Conservation (phyloP, 1,140 invertebrate species). For the Zaprionus nigranus region DNA sequence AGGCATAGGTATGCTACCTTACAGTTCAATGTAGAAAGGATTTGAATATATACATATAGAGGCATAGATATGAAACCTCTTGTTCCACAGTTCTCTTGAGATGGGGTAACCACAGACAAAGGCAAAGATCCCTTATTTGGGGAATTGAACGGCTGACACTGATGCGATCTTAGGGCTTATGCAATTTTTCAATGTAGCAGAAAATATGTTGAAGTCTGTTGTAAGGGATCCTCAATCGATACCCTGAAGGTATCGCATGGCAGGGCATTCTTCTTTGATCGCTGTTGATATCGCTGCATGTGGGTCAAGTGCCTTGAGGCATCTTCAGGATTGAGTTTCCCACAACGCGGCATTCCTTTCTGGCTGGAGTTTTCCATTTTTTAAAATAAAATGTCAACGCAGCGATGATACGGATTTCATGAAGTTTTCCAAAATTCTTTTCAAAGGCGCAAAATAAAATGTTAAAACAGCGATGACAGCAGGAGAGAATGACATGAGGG, state of each 20-base stretch:
- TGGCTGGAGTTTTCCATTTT: slow-evolving; percentile 23
- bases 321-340: slow-evolving; percentile 27
- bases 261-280: slow-evolving; percentile 38
- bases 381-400: background rate
- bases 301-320: slow-evolving; percentile 66
- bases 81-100: background rate
- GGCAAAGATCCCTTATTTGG: slow-evolving; percentile 10
- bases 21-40: background rate
- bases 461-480: slow-evolving; percentile 30
- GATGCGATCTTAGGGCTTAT: slow-evolving; percentile 34
- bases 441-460: background rate
- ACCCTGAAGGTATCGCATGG: slow-evolving; percentile 62
- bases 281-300: slow-evolving; percentile 48
- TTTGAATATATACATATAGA: background rate
- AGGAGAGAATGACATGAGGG: slow-evolving; percentile 32
- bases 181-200: slow-evolving; percentile 64
- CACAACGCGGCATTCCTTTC: slow-evolving; percentile 50
- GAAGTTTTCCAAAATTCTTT: background rate
- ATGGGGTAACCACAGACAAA: slow-evolving; percentile 35
- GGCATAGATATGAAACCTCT: background rate
- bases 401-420: no score
- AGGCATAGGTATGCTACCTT: background rate
- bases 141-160: slow-evolving; percentile 49
- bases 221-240: slow-evolving; percentile 32
- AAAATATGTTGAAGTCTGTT: slow-evolving; percentile 50